Evolutionary conservation across 2,888 invertebrate species (phyloP), one percentile per base, ranked within the genome.

Genomic region (Schrankia costaestrigalis): DNA sequence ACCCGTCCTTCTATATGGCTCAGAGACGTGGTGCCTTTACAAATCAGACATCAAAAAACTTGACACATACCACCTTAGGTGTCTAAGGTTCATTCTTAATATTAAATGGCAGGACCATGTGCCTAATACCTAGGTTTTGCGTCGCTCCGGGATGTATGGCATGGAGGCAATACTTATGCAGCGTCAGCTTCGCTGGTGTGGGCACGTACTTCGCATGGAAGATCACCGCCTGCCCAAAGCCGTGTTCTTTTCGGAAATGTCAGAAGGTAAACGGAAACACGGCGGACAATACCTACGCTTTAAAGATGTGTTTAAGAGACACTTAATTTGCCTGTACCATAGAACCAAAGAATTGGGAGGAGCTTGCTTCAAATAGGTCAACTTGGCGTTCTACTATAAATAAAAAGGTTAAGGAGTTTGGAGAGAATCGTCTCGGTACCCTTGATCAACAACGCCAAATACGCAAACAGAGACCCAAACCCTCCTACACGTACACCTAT

Each of bases 51-150:
- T 46, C 3, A 32, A 31, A 3, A 23, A 18, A n/a, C 17, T 45
- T 5, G 46, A 41, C 17, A 19, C 31, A 7, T 48, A 44, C 26
- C 43, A 48, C 25, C 33, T 52, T 0, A 41, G 26, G 31, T 52
- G 40, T 19, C 32, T 44, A 0, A 33, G 38, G 2, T 12, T 11
- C 3, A 46, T 52, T 4, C 5, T 46, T 11, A 30, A 28, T 1
- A 37, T 46, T n/a, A 9, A 13, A 9, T 43, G 41, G 36, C 29
- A 28, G 5, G 25, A 34, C 18, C n/a, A 11, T 12, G 22, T 35
- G 5, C 22, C 23, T 9, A 35, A 31, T 5, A 35, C 35, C 23
- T 10, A 23, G 11, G 11, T 23, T 3, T 11, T 23, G 3, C 23
- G 23, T 11, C 10, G 11, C 10, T 10, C 23, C 11, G 4, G 17